Conservation (phyloP, 1,140 invertebrate species). For the Galleria mellonella region DNA sequence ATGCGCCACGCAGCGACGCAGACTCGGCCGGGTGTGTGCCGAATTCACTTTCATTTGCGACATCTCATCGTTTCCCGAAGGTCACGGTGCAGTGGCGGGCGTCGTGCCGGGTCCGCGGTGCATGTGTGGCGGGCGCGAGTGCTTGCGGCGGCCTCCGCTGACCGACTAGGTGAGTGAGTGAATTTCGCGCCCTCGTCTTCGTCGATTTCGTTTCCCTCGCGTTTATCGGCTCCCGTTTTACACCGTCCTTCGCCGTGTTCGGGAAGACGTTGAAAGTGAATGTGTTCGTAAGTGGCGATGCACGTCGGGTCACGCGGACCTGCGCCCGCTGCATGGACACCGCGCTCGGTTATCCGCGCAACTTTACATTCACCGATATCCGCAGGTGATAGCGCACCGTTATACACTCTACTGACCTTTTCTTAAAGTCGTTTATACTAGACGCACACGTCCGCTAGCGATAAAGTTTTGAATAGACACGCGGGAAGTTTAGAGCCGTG, state of each 20-base stretch:
- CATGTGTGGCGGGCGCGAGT: constrained; percentile 33
- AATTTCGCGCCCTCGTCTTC: constrained; percentile 52
- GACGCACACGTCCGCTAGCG: constrained; percentile 8
- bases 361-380: constrained; percentile 45
- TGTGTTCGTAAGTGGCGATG: constrained; percentile 24
- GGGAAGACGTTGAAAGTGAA: constrained; percentile 47
- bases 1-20: constrained; percentile 74
- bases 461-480: constrained; percentile 44
- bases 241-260: constrained; percentile 44
- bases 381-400: constrained; percentile 26
- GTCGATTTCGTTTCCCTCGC: constrained; percentile 44
- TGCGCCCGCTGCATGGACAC: constrained; percentile 6
- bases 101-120: constrained; percentile 18
- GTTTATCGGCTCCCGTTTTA: constrained; percentile 52
- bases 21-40: constrained; percentile 56
- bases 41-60: constrained; percentile 74
- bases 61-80: constrained; percentile 68
- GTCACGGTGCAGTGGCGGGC: constrained; percentile 54
- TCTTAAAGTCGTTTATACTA: constrained; percentile 19
- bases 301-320: constrained; percentile 16
- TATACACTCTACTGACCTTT: constrained; percentile 20
- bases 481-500: constrained; percentile 24
- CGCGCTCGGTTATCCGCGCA: constrained; percentile 47
- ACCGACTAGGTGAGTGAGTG: constrained; percentile 65
- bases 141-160: constrained; percentile 47